A percentile compares a stretch with the other conserved stretches of the same genome.
These are phyloP conservation scores for Rhabdophis nuchalis DNA, from an alignment of 2,797 vertebrate genomes.

Conservation along the genomic window DNA sequence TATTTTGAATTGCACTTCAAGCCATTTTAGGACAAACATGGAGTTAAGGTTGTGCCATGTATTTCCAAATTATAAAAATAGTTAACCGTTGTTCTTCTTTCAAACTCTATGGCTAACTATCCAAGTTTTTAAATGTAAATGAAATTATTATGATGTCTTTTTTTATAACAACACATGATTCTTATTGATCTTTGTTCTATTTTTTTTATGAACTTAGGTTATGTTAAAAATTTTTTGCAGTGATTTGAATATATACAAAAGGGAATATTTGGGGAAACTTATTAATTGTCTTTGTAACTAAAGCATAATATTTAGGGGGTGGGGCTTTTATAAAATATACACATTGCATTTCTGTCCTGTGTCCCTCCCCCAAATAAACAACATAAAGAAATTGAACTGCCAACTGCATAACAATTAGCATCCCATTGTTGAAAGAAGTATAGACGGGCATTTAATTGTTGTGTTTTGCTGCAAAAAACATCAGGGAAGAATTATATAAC, in stretches of 20 bases:
- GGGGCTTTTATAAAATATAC: constrained; percentile 11
- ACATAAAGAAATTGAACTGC: constrained; percentile 41
- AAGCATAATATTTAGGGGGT: constrained; percentile 37
- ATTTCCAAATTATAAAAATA: constrained; percentile 42
- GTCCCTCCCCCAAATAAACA: constrained; percentile 47
- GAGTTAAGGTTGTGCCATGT: constrained; percentile 2
- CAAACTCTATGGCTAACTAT: background rate
- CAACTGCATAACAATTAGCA: constrained; percentile 51
- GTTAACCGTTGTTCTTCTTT: constrained; percentile 8
- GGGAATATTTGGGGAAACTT: constrained; percentile 44
- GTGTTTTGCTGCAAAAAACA: background rate
- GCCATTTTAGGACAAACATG: background rate
- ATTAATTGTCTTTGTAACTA: constrained; percentile 60
- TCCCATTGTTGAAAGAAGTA: constrained; percentile 24
- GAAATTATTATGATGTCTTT: background rate
- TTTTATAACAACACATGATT: constrained; percentile 3
- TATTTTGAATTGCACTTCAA: background rate
- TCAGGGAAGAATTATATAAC: background rate
- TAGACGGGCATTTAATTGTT: constrained; percentile 23
- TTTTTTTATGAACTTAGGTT: constrained; percentile 1
- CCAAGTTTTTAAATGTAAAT: constrained; percentile 11
- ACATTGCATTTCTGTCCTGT: constrained; percentile 45
- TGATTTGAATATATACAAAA: constrained; percentile 32
- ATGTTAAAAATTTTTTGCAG: constrained; percentile 17
- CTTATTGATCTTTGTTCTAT: background rate